Evolutionary conservation across 2,797 vertebrate species (phyloP).

Genomic region (Molossus molossus): DNA sequence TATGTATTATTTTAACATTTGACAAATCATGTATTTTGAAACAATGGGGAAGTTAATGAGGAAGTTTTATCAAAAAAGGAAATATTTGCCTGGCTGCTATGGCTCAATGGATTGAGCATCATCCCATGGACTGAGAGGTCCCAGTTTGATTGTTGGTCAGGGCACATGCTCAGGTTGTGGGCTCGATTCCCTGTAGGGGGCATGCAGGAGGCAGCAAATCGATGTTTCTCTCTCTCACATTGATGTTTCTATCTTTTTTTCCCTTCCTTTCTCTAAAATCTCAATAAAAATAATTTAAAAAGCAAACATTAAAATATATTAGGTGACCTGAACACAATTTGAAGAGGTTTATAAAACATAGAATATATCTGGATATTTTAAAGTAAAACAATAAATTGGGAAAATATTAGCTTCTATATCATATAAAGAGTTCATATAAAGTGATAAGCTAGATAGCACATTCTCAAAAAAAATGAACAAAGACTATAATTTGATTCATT

Average conservation of each 20-base stretch:
- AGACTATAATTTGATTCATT: not conserved
- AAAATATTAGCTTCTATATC: constrained; percentile 37
- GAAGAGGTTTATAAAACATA: constrained; percentile 35
- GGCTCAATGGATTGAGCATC: no score
- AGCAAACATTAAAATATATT: constrained; percentile 24
- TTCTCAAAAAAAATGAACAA: not conserved
- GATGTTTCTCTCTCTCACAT: no score
- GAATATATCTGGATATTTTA: constrained; percentile 24
- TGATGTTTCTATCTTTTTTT: no score
- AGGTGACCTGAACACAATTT: not conserved
- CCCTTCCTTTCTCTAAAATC: no score
- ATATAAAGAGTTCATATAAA: not conserved
- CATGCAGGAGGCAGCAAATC: no score
- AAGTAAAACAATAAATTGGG: constrained; percentile 40
- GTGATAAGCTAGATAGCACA: not conserved
- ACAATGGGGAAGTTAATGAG: not conserved
- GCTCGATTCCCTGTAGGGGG: no score
- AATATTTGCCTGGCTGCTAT: not conserved
- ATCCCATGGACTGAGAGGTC: no score
- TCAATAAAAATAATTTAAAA: not conserved
- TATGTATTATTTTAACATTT: constrained; percentile 5
- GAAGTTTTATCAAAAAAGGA: not conserved
- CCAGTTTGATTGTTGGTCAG: no score
- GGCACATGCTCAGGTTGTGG: no score
- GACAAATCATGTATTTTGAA: not conserved